These are phyloP conservation scores for Xiphophorus couchianus DNA, from an alignment of 2,113 vertebrate genomes.

Conservation along the genomic window DNA sequence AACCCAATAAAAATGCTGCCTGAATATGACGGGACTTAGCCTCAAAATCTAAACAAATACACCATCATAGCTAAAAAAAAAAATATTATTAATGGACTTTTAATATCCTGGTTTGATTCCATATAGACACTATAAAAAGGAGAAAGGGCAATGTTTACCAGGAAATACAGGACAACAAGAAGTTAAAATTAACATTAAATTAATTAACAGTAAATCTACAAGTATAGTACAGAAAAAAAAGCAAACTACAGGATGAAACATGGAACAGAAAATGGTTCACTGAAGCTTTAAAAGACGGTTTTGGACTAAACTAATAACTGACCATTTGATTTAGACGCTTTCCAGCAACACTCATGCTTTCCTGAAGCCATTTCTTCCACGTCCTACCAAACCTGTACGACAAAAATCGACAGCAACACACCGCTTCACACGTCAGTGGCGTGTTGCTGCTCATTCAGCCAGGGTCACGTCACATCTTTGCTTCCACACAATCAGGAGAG, in stretches of 20 bases:
- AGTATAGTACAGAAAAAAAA: no score
- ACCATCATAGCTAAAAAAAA: not conserved
- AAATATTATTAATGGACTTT: not conserved
- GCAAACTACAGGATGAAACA: not conserved
- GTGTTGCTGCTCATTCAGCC: not conserved
- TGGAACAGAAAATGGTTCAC: not conserved
- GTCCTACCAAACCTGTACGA: no score
- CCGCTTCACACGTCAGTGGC: not conserved
- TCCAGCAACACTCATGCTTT: no score
- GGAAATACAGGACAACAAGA: no score
- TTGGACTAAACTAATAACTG: no score
- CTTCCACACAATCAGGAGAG: constrained; percentile 6
- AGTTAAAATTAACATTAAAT: no score
- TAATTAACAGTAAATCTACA: no score
- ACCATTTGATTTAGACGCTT: not conserved
- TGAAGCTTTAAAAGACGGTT: not conserved
- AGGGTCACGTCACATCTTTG: constrained; percentile 24
- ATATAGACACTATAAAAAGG: no score
- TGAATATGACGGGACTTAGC: not conserved
- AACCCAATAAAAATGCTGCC: not conserved
- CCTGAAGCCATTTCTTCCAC: no score
- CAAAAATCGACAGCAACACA: not conserved
- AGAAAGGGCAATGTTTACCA: no score
- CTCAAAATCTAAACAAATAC: not conserved
- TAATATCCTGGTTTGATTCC: no score